A percentile compares a stretch with the other conserved stretches of the same genome.
These are phyloP conservation scores for Amphipyra tragopoginis DNA, from an alignment of 2,888 invertebrate species.

Conservation along the genomic window DNA sequence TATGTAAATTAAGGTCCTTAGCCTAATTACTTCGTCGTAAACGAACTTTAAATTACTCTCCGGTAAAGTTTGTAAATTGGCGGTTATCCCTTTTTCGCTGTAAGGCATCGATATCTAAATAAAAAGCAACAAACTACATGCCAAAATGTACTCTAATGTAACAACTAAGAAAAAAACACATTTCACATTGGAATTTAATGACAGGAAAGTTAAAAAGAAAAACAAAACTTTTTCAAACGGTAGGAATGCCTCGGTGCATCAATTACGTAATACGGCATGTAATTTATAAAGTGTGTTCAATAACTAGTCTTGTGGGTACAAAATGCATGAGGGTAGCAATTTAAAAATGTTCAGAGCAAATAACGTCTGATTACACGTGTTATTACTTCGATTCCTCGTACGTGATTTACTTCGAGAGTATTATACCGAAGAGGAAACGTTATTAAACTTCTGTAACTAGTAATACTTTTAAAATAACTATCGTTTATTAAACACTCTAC, in stretches of 20 bases:
- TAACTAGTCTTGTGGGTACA: slow-evolving; percentile 36
- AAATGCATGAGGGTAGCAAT: slow-evolving; percentile 42
- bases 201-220: slow-evolving; percentile 2
- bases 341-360: slow-evolving; percentile 50
- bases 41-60: too few species aligned
- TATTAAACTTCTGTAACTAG: too few species aligned
- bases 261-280: slow-evolving; percentile 42
- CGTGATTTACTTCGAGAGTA: slow-evolving; percentile 58
- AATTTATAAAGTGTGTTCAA: slow-evolving; percentile 41
- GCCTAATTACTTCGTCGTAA: too few species aligned
- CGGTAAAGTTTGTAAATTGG: too few species aligned
- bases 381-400: slow-evolving; percentile 57
- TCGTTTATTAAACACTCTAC: too few species aligned
- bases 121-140: neutral
- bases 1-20: too few species aligned
- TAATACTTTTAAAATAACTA: too few species aligned
- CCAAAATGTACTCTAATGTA: neutral
- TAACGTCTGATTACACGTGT: slow-evolving; percentile 47
- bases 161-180: neutral
- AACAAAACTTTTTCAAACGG: slow-evolving; percentile 23
- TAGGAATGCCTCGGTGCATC: slow-evolving; percentile 13
- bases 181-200: slow-evolving; percentile 3
- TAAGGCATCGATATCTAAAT: too few species aligned
- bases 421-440: too few species aligned
- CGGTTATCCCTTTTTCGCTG: too few species aligned